Conservation (phyloP, 2,797 vertebrate species). For the Chaetodon trifasciatus region DNA sequence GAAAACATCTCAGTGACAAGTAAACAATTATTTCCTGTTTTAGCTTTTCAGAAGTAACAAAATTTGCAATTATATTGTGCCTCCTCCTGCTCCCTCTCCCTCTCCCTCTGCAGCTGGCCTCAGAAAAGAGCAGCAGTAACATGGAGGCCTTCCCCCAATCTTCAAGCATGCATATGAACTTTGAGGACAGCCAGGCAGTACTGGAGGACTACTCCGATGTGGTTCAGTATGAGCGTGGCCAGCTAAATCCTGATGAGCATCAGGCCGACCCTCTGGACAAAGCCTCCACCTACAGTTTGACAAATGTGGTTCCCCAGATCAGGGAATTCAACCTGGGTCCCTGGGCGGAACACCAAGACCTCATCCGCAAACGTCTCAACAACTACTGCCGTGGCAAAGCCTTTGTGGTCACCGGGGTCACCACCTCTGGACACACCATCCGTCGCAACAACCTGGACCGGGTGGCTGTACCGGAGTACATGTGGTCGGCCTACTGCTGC, state of each 20-base stretch:
- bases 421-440: constrained; percentile 80
- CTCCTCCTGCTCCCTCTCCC: background rate
- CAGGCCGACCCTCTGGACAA: constrained; percentile 81
- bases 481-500: constrained; percentile 86
- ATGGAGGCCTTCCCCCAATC: constrained; percentile 84
- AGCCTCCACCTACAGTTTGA: constrained; percentile 82
- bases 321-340: constrained; percentile 79
- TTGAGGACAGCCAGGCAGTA: constrained; percentile 83
- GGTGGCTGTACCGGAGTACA: constrained; percentile 80
- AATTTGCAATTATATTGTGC: background rate
- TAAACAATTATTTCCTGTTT: background rate
- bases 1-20: background rate
- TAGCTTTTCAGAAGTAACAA: background rate
- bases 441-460: constrained; percentile 80
- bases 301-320: constrained; percentile 81
- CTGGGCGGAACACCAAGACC: constrained; percentile 75
- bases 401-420: constrained; percentile 79
- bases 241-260: constrained; percentile 81
- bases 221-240: constrained; percentile 80
- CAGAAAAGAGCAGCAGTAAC: constrained; percentile 81
- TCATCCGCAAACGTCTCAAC: constrained; percentile 82
- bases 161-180: constrained; percentile 80
- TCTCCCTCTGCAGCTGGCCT: constrained; percentile 71
- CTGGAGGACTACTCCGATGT: constrained; percentile 82
- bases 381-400: constrained; percentile 83